Evolutionary conservation across 2,888 invertebrate genomes (phyloP), one percentile per base, ranked within the genome.

Genomic region (Odontomyia ornata): DNA sequence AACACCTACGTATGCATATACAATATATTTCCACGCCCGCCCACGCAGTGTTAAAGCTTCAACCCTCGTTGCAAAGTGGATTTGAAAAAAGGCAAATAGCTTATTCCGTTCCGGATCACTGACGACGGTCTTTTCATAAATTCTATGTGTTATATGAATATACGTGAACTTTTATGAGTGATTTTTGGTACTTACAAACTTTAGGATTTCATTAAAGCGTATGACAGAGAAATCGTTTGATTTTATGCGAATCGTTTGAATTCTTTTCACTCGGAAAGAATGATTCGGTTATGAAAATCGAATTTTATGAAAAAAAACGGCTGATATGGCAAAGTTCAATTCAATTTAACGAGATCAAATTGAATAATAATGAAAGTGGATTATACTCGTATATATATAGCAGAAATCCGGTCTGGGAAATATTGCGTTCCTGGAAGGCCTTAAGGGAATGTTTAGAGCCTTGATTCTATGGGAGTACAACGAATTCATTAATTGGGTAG

Each of bases 81-180:
- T 64, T 64, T 15, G 28, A 27, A 36, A 60, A 69, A 43, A 69
- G 69, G 69, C 46, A n/a, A 47, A 69, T 69, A 21, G 69, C 69
- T 69, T 69, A 47, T 69, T 69, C 21, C 46, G 43, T 69, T 69
- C 69, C 69, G 30, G 46, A 69, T 69, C 72, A 72, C 73, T 73
- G 57, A 36, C 18, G 30, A 60, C 18, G 30, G n/a, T 60, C 73
- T 73, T 56, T 73, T 73, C n/a, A 36, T 43, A 43, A 25, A 73
- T 57, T 73, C 73, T 15, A 60, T 73, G 28, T 56, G 73, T 52
- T 71, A 46, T 46, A n/a, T 69, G 47, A 30, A 30, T 47, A n/a
- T n/a, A 71, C 36, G 71, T 71, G 47, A 71, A 27, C 46, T 71
- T 47, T 71, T 27, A 71, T 71, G 71, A 71, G 46, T 71, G 71